Evolutionary conservation across 1,140 invertebrate species (phyloP).

Genomic region (Triops longicaudatus): DNA sequence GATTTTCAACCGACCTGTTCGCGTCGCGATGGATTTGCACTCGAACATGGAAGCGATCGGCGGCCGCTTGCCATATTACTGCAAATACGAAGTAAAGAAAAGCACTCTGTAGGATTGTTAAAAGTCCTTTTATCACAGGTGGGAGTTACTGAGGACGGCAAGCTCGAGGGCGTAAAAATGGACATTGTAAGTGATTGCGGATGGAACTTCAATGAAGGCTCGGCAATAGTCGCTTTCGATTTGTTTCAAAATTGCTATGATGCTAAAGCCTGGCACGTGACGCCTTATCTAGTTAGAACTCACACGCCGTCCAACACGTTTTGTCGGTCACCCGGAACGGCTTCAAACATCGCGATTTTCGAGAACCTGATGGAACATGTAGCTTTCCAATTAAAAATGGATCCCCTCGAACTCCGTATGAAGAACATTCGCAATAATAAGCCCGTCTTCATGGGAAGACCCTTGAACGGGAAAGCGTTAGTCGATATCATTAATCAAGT

Average conservation of each 20-base stretch:
- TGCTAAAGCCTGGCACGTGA: slow-evolving; percentile 44
- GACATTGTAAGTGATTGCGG: slow-evolving; percentile 56
- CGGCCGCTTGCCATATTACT: slow-evolving; percentile 49
- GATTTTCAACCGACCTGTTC: slow-evolving; percentile 51
- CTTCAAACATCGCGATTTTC: slow-evolving; percentile 54
- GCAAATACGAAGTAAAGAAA: slow-evolving; percentile 55
- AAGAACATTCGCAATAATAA: slow-evolving; percentile 36
- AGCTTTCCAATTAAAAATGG: slow-evolving; percentile 51
- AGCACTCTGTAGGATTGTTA: neutral
- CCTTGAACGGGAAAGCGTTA: slow-evolving; percentile 23
- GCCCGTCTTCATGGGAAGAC: slow-evolving; percentile 37
- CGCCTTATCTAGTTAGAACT: slow-evolving; percentile 47
- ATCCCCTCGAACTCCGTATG: slow-evolving; percentile 49
- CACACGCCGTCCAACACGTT: slow-evolving; percentile 54
- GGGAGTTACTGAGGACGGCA: slow-evolving; percentile 53
- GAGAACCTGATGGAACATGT: slow-evolving; percentile 79
- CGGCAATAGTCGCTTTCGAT: slow-evolving; percentile 39
- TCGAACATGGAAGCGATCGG: slow-evolving; percentile 57
- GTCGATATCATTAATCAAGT: slow-evolving; percentile 28
- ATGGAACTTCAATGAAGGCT: slow-evolving; percentile 48
- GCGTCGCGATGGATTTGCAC: slow-evolving; percentile 54
- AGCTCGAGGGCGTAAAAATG: slow-evolving; percentile 55
- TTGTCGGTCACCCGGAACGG: slow-evolving; percentile 51
- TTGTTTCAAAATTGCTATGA: slow-evolving; percentile 52
- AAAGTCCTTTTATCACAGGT: slow-evolving; percentile 37